Percentiles rank a stretch among this genome's conserved stretches.
phyloP scores from a whole-genome alignment of 53 echinoderm and acorn worm genomes.

The Antedon mediterranea region DNA sequence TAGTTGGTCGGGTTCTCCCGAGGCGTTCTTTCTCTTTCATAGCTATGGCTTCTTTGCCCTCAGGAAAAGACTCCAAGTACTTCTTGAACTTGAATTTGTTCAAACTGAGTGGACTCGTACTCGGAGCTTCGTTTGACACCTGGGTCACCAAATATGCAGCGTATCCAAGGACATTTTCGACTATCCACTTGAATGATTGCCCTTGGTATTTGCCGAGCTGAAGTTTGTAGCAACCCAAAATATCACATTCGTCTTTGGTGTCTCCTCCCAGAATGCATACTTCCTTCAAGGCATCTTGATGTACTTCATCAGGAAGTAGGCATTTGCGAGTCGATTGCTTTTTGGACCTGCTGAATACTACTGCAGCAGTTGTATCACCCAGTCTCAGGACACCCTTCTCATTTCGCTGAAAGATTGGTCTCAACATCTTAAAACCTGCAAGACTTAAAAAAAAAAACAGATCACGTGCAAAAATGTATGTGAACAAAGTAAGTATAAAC shows the following conservation, averaged over 20 bases:
- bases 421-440: neutral
- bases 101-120: neutral
- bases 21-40: slow-evolving; percentile 9
- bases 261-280: slow-evolving; percentile 7
- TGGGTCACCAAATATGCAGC: slow-evolving; percentile 10
- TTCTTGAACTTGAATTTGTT: slow-evolving; percentile 32
- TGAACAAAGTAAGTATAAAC: too few species aligned
- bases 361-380: neutral
- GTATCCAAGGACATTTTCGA: slow-evolving; percentile 38
- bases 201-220: slow-evolving; percentile 22
- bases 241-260: slow-evolving; percentile 7
- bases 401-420: neutral
- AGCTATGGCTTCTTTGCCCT: slow-evolving; percentile 31
- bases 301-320: slow-evolving; percentile 5
- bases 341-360: neutral
- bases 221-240: slow-evolving; percentile 5
- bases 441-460: neutral
- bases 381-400: neutral
- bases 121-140: neutral
- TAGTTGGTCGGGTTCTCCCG: neutral
- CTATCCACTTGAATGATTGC: slow-evolving; percentile 39
- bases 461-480: neutral
- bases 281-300: slow-evolving; percentile 5
- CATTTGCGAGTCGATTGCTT: neutral
- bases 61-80: slow-evolving; percentile 32